phyloP scores from a whole-genome alignment of 1,140 invertebrate genomes.

The Hirudo medicinalis region DNA sequence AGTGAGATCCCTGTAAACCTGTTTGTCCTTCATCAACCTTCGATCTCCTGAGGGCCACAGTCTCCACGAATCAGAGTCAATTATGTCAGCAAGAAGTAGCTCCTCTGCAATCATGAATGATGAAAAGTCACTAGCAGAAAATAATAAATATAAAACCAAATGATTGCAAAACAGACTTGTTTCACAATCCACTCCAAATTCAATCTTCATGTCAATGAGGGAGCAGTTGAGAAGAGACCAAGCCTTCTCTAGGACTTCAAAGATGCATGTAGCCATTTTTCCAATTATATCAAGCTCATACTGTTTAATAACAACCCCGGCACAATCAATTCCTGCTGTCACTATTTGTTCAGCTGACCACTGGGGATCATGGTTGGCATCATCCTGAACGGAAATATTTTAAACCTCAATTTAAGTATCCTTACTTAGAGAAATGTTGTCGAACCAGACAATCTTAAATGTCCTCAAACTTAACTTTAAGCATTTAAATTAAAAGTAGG shows the following conservation, averaged over 20 bases:
- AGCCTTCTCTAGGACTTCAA: constrained; percentile 82
- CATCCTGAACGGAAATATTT: constrained; percentile 51
- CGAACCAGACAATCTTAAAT: too few species aligned
- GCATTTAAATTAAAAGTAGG: too few species aligned
- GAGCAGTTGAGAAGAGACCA: constrained; percentile 78
- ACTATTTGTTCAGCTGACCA: constrained; percentile 89
- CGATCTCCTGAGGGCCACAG: constrained; percentile 92
- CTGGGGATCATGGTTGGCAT: constrained; percentile 92
- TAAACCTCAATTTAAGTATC: too few species aligned
- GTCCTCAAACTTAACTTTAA: too few species aligned
- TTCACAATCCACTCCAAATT: constrained; percentile 57
- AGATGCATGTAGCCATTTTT: constrained; percentile 64
- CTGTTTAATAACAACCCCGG: constrained; percentile 50
- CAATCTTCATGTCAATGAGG: constrained; percentile 96
- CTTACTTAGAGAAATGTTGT: too few species aligned
- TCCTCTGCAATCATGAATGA: constrained; percentile 48
- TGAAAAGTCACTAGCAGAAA: too few species aligned
- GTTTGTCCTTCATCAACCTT: constrained; percentile 92
- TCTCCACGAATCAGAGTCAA: constrained; percentile 94
- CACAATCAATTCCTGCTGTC: constrained; percentile 62
- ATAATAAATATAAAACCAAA: too few species aligned
- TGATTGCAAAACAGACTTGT: constrained; percentile 34
- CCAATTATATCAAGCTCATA: constrained; percentile 64
- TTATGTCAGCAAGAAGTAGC: constrained; percentile 82
- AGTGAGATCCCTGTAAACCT: constrained; percentile 82